Evolutionary conservation across 2,888 invertebrate genomes (phyloP), one percentile per base, ranked within the genome.

Genomic region (Tenthredo amoena): DNA sequence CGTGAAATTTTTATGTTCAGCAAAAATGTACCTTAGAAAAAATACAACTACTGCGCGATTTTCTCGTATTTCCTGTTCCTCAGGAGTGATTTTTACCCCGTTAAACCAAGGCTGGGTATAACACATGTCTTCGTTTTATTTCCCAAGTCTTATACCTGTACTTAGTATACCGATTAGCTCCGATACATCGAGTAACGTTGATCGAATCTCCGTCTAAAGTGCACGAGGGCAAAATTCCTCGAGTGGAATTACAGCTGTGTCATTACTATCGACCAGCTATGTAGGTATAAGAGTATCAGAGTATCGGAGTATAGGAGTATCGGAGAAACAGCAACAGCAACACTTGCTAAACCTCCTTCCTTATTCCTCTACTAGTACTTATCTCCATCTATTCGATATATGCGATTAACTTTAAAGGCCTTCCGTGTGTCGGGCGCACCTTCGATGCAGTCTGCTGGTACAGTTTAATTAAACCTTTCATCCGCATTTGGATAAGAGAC

Each of bases 341-440:
- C 26, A 43, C 72, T 74, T 43, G 34, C 77, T 31, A 31, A 50
- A 77, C 31, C 50, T 77, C 55, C 6, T 21, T 47, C 6, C 31
- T 55, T 47, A 47, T 62, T 21, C 21, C 62, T 26, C 4, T 26
- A 62, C 62, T 21, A 58, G n/a, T 76, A 26, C 77, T 55, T 77
- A 77, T 77, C 55, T 77, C 34, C 77, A 77, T 77, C 77, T 77
- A 77, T 55, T 55, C n/a, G 72, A 76, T 47, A 76, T 47, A 77
- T 55, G 31, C 77, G 77, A 77, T 77, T 77, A 77, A 31, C 50
- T 77, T 55, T 31, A 31, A 77, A 77, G 31, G n/a, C 55, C 55
- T 26, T 77, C 55, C 76, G 76, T 47, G 76, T 76, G 12, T 47
- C 74, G 26, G 71, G 34, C 74, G 43, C 47, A 47, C 26, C 43